phyloP scores from a whole-genome alignment of 1,140 invertebrate species.

The Belonocnema kinseyi region DNA sequence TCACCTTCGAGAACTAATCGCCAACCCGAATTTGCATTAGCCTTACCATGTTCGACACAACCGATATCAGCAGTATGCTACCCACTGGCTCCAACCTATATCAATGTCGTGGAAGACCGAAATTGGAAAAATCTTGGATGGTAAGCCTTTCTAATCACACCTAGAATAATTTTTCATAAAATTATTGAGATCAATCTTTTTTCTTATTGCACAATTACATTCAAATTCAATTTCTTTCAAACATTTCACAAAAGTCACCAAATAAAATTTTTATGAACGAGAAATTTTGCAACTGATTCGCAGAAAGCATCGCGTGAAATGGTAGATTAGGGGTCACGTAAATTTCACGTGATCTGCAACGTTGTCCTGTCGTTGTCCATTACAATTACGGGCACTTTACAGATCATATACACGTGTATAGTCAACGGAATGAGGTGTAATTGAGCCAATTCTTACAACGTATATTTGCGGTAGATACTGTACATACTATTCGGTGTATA shows the following conservation, averaged over 20 bases:
- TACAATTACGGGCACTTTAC: constrained; percentile 70
- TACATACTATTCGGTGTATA: constrained; percentile 37
- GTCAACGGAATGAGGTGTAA: constrained; percentile 66
- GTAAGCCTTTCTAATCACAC: constrained; percentile 54
- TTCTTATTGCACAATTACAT: too few species aligned
- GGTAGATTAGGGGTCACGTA: constrained; percentile 52
- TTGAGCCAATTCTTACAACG: constrained; percentile 70
- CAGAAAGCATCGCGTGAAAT: constrained; percentile 36
- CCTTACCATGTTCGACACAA: constrained; percentile 66
- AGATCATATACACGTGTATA: constrained; percentile 63
- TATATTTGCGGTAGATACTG: constrained; percentile 9
- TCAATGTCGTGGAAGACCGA: constrained; percentile 68
- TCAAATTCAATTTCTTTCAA: too few species aligned
- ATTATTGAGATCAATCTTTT: background rate
- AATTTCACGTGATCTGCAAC: constrained; percentile 67
- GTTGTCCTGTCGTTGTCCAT: constrained; percentile 63
- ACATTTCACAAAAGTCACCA: too few species aligned
- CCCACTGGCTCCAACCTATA: constrained; percentile 64
- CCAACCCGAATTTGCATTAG: constrained; percentile 67
- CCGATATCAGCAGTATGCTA: constrained; percentile 72
- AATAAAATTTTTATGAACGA: constrained; percentile 11
- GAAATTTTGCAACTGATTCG: constrained; percentile 34
- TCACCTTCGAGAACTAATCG: constrained; percentile 66
- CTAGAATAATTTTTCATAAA: background rate
- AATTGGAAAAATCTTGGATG: constrained; percentile 70